Evolutionary conservation across 2,113 vertebrate genomes (phyloP).

Genomic region (Hydropotes inermis): DNA sequence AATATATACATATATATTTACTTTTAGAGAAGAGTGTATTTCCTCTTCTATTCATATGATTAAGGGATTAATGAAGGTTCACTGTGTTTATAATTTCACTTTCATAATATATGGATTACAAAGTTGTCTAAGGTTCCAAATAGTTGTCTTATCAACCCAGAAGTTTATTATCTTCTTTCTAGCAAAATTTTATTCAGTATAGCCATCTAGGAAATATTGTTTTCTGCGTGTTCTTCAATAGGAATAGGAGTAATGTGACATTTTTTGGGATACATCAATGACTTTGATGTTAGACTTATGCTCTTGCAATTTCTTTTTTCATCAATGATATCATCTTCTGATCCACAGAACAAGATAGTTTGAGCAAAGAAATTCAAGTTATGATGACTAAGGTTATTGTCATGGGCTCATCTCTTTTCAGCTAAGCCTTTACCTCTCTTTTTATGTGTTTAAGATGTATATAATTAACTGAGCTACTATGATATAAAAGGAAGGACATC

Average conservation of each 20-base stretch:
- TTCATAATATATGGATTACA: background rate
- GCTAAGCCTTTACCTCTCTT: slow-evolving; percentile 40
- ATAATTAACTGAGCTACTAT: slow-evolving; percentile 66
- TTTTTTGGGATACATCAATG: background rate
- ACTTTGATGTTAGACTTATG: background rate
- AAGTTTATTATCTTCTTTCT: background rate
- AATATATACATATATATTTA: background rate
- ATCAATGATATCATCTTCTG: background rate
- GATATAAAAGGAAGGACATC: slow-evolving; percentile 57
- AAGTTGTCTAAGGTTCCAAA: background rate
- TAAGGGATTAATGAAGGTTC: background rate
- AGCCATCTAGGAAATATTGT: background rate
- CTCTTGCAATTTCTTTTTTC: background rate
- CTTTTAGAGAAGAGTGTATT: background rate
- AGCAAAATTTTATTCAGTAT: background rate
- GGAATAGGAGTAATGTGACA: background rate
- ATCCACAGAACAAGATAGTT: slow-evolving; percentile 30
- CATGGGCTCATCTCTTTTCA: slow-evolving; percentile 15
- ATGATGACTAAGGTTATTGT: slow-evolving; percentile 44
- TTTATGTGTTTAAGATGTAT: slow-evolving; percentile 56
- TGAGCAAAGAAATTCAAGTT: background rate
- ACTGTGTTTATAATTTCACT: background rate
- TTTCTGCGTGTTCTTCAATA: background rate
- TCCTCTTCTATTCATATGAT: background rate
- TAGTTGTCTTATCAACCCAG: background rate